phyloP scores from a whole-genome alignment of 2,797 vertebrate species.

The Darevskia nairensis region DNA sequence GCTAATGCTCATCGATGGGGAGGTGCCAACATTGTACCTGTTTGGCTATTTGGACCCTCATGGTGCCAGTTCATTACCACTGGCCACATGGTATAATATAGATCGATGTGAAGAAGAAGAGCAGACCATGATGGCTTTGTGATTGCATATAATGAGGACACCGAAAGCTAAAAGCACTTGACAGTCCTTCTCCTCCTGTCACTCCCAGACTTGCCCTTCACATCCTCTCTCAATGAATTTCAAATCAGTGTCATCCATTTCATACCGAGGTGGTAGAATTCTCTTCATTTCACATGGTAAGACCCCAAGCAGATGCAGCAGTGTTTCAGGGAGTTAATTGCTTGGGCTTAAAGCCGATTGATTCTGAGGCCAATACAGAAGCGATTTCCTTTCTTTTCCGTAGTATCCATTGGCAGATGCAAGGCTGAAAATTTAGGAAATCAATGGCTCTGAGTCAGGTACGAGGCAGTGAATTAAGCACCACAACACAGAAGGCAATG shows the following conservation, averaged over 20 bases:
- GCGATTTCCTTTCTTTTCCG: conserved; percentile 61
- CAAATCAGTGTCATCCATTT: conserved; percentile 57
- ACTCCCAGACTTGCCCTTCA: background rate
- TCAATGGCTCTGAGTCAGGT: conserved; percentile 44
- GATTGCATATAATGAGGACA: conserved; percentile 67
- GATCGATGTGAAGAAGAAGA: conserved; percentile 18
- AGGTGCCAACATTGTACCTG: background rate
- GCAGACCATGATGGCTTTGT: conserved; percentile 59
- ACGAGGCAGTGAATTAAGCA: conserved; percentile 30
- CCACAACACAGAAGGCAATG: background rate
- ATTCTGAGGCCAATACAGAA: conserved; percentile 53
- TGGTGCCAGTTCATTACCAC: background rate
- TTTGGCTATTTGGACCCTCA: no score
- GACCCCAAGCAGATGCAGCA: conserved; percentile 53
- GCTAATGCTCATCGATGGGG: no score
- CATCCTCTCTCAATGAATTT: conserved; percentile 56
- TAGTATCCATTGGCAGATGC: conserved; percentile 33
- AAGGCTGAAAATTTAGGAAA: conserved; percentile 56
- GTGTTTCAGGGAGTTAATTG: conserved; percentile 56
- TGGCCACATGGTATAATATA: background rate
- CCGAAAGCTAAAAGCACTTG: conserved; percentile 58
- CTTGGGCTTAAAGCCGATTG: conserved; percentile 57
- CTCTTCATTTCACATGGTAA: conserved; percentile 41
- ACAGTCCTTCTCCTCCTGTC: conserved; percentile 55
- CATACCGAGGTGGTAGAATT: conserved; percentile 52